A percentile compares a stretch with the other conserved stretches of the same genome.
phyloP scores from a whole-genome alignment of 2,888 invertebrate genomes.

The Thalpophila matura region DNA sequence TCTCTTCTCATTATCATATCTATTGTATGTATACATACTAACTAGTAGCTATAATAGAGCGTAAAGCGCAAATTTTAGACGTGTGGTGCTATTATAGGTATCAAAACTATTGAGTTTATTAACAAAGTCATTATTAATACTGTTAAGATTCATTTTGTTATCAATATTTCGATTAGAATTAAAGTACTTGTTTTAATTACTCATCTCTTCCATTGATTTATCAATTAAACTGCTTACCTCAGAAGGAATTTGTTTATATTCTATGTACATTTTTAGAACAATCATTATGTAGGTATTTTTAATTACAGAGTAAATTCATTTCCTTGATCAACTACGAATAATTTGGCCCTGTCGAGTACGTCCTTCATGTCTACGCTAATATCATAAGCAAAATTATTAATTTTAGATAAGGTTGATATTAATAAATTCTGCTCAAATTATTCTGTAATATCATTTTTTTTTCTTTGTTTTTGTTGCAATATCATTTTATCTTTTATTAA shows the following conservation, averaged over 20 bases:
- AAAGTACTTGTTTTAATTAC: conserved; percentile 26
- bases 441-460: conserved; percentile 12
- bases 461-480: not conserved
- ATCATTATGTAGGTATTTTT: not conserved
- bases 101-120: conserved; percentile 43
- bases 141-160: not conserved
- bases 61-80: conserved; percentile 70
- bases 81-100: conserved; percentile 83
- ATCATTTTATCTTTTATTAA: not conserved
- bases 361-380: conserved; percentile 68
- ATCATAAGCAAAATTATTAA: conserved; percentile 53
- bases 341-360: conserved; percentile 80
- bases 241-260: conserved; percentile 9
- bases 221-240: conserved; percentile 41
- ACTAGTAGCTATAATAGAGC: conserved; percentile 49
- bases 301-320: not conserved
- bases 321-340: conserved; percentile 27
- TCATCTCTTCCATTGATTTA: conserved; percentile 42
- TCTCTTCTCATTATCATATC: conserved; percentile 75
- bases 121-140: conserved; percentile 11
- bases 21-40: conserved; percentile 60
- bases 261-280: not conserved
- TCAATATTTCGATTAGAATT: not conserved
- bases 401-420: conserved; percentile 50
- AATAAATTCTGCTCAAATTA: conserved; percentile 38